A percentile compares a stretch with the other conserved stretches of the same genome.
Evolutionary conservation across 2,113 vertebrate species (phyloP).

Genomic region (Cryptomyrus ogoouensis): DNA sequence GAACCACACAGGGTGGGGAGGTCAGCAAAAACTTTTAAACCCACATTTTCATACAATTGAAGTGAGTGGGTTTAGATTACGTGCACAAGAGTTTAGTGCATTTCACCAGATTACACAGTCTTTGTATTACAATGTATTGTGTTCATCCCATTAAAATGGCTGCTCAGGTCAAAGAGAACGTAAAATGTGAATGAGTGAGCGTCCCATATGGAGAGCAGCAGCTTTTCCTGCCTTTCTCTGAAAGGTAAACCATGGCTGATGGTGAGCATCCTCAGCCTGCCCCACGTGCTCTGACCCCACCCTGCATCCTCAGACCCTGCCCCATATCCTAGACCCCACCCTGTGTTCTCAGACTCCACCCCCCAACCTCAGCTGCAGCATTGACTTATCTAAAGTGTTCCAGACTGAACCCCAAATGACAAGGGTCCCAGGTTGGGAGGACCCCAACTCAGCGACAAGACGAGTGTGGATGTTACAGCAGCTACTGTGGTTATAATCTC

Average conservation of each 20-base stretch:
- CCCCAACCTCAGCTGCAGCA: neutral
- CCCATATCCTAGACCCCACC: no score
- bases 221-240: neutral
- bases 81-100: neutral
- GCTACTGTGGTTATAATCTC: neutral
- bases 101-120: neutral
- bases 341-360: neutral
- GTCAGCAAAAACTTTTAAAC: neutral
- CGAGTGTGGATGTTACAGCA: neutral
- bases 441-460: neutral
- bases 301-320: neutral
- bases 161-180: neutral
- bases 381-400: neutral
- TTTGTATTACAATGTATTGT: neutral
- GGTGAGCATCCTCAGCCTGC: neutral
- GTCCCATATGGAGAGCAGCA: neutral
- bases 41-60: neutral
- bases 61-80: neutral
- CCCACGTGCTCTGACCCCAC: neutral
- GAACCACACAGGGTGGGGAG: neutral
- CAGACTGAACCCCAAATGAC: neutral
- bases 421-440: neutral
- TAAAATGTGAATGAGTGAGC: neutral
- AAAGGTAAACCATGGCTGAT: neutral
- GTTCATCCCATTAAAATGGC: neutral